phyloP scores from a whole-genome alignment of 92 coral and sea anemone species.

The Phenganax stokvisi region DNA sequence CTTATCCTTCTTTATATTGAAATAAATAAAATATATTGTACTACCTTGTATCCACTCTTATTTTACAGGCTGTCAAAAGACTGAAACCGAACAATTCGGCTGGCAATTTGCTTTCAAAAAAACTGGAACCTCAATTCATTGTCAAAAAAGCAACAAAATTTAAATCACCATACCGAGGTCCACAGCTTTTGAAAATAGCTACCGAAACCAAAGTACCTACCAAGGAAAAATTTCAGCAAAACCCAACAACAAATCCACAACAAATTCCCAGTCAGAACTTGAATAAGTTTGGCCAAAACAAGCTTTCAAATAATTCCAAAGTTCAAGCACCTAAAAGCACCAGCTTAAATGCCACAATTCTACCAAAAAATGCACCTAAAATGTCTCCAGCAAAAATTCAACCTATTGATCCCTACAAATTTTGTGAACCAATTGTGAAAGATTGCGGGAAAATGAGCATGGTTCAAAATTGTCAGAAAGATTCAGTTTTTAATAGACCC shows the following conservation, averaged over 20 bases:
- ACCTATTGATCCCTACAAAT: conserved; percentile 28
- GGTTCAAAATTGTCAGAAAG: not conserved
- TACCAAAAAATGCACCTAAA: not conserved
- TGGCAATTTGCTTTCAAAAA: conserved; percentile 16
- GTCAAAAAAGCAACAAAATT: conserved; percentile 7
- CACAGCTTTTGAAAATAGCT: not conserved
- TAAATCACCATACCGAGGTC: conserved; percentile 27
- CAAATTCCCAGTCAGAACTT: not conserved
- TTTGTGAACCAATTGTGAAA: conserved; percentile 10
- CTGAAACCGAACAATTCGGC: not conserved
- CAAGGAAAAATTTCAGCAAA: not conserved
- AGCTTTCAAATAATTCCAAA: not conserved
- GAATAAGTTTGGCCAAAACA: not conserved
- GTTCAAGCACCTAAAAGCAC: not conserved
- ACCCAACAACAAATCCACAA: not conserved
- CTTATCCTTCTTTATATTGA: too few species aligned
- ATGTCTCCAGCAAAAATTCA: conserved; percentile 24
- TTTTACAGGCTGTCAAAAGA: conserved; percentile 13
- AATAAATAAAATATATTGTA: too few species aligned
- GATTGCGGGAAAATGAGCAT: not conserved
- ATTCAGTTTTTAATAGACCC: not conserved
- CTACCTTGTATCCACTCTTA: not conserved
- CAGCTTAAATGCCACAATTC: not conserved
- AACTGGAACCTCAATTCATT: conserved; percentile 19
- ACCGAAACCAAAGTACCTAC: not conserved